A percentile compares a stretch with the other conserved stretches of the same genome.
These are phyloP conservation scores for Drosophila nigromelanica DNA, from an alignment of 1,140 invertebrate genomes.

Conservation along the genomic window DNA sequence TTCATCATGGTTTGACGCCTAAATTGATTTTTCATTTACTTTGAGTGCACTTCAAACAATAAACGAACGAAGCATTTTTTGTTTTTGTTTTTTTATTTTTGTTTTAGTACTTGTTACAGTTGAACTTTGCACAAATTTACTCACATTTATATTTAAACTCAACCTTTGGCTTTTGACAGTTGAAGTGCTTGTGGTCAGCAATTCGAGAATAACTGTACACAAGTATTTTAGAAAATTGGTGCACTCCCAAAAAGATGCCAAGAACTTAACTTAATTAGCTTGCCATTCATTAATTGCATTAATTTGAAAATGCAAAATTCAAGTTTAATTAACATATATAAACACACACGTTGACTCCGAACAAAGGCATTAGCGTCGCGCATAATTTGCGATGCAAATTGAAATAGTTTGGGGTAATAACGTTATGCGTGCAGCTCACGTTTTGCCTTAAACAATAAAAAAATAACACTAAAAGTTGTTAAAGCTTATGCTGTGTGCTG, in stretches of 20 bases:
- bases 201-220: background rate
- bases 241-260: background rate
- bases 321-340: constrained; percentile 25
- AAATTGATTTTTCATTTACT: background rate
- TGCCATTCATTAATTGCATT: constrained; percentile 12
- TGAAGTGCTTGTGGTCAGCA: constrained; percentile 26
- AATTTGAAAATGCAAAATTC: constrained; percentile 15
- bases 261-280: constrained; percentile 19
- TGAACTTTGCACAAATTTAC: constrained; percentile 48
- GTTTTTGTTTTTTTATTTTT: constrained; percentile 14
- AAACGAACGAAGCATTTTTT: constrained; percentile 47
- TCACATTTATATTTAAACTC: constrained; percentile 19
- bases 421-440: background rate
- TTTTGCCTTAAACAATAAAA: background rate
- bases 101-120: background rate
- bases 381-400: constrained; percentile 14
- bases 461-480: constrained; percentile 1
- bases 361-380: constrained; percentile 5
- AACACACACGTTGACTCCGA: background rate
- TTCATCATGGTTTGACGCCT: too few species aligned
- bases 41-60: constrained; percentile 52
- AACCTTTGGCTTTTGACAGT: constrained; percentile 32
- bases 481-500: background rate
- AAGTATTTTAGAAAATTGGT: background rate
- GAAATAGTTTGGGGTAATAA: background rate